These are phyloP conservation scores for Ascidia mentula DNA, from an alignment of 23 tunicate genomes.

Conservation along the genomic window DNA sequence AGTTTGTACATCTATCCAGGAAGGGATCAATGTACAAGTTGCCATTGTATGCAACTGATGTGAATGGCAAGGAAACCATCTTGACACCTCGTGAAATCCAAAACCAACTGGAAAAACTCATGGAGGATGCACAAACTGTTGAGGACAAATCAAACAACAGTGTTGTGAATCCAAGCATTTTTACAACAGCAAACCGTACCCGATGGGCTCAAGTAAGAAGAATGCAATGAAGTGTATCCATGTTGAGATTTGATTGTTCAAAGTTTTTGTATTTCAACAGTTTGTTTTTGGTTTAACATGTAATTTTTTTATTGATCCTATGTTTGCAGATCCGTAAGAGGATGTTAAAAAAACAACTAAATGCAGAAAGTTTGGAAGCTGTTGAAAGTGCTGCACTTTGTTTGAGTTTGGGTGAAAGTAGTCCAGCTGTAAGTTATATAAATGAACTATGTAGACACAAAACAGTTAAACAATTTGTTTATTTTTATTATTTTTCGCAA, in stretches of 20 bases:
- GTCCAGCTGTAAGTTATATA: conserved; percentile 32
- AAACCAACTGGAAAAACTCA: conserved; percentile 50
- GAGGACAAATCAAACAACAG: neutral
- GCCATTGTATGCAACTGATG: conserved; percentile 30
- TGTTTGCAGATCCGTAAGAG: conserved; percentile 33
- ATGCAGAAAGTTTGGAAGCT: conserved; percentile 33
- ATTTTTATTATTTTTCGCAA: too few relatives aligned
- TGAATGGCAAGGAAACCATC: conserved; percentile 46
- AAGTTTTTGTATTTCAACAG: too few relatives aligned
- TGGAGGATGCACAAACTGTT: conserved; percentile 32
- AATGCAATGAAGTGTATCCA: too few relatives aligned
- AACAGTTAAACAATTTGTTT: too few relatives aligned
- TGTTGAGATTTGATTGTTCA: too few relatives aligned
- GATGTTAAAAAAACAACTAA: conserved; percentile 31
- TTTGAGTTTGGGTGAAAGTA: conserved; percentile 43
- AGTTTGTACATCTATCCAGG: conserved; percentile 51
- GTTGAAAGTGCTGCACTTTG: conserved; percentile 85
- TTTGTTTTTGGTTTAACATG: too few relatives aligned
- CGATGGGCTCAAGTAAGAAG: conserved; percentile 84
- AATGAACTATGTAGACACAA: too few relatives aligned
- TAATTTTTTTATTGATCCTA: too few relatives aligned
- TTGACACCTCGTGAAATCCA: conserved; percentile 84
- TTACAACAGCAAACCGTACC: conserved; percentile 62
- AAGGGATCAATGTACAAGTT: conserved; percentile 72
- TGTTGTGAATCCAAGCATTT: conserved; percentile 54